Base-by-base conservation (phyloP, 2,113 vertebrate species). In the Scophthalmus maximus region DNA sequence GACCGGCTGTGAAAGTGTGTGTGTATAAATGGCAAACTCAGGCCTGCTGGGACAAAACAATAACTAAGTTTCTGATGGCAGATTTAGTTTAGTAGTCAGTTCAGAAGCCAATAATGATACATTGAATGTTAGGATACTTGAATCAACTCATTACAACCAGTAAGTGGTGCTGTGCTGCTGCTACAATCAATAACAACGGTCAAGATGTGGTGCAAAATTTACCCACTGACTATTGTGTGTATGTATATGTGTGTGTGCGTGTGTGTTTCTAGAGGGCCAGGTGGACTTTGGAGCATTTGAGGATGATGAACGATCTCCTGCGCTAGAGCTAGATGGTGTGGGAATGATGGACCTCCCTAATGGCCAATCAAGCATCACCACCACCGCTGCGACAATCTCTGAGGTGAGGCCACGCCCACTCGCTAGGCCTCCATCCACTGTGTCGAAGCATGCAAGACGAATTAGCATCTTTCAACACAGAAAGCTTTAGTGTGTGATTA, bases 311-410 rank as follows among this genome's bases (percentile, higher is more conserved):
- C 76, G 88, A 65, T 75, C 88, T 92, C 52, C 72, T 93, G 87
- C 86, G 85, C 30, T 94, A 91, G 77, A 91, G 89, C 81, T 92
- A 68, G 78, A 93, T 95, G 95, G 92, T 95, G 94, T 92, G 93
- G 92, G 90, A 96, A 97, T 95, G 68, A 99, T 99, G 98, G 97
- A 98, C 88, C 92, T 97, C 67, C 95, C 94, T 88, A 98, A 99
- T 89, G 97, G 97, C 83, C 97, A 96, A 91, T 83, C 93, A 82
- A 92, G 92, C 90, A 92, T 77, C 92, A 92, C 92, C 82, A 94
- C 91, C 80, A 79, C 93, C 11, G 91, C 91, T 44, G 91, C 95
- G 23, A 92, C 94, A 47, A 82, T 94, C 84, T 98, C 97, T 59
- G 97, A 99, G 96, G 98, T 99, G 62, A 88, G 78, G 61, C 62